Evolutionary conservation across 2,888 invertebrate genomes (phyloP), one percentile per base, ranked within the genome.

Genomic region (Hypena proboscidalis): DNA sequence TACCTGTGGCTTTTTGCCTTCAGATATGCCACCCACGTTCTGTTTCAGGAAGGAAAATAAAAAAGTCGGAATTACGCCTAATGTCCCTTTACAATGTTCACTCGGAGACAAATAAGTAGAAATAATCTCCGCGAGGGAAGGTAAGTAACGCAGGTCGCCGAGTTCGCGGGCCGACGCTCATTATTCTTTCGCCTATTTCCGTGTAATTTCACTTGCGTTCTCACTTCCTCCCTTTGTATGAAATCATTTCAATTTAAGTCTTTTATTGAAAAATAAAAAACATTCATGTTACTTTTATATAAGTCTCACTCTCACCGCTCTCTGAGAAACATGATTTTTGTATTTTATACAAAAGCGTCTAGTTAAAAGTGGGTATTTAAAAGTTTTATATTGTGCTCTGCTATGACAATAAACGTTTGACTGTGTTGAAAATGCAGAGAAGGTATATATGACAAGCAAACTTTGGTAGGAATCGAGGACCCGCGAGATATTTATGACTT

Each of bases 401-500:
- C 56, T 58, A 60, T 60, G 61, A 62, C 62, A 62, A 72, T 67
- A 66, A 67, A 67, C 63, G 70, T 68, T 65, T 67, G 58, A 59
- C 53, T 37, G 65, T 54, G 47, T 49, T 58, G 58, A 69, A 67
- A 70, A 64, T 64, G 53, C 64, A 67, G 60, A 64, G 55, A 44
- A 49, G 46, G 65, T 67, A 70, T 69, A 70, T 69, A 76, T 73
- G 73, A 77, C 74, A 75, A 72, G 77, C 74, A 77, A 83, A 83
- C 77, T 83, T 81, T 71, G 71, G 74, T 66, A 68, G 74, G 63
- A 75, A 78, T 83, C 77, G 77, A 73, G 80, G 80, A 77, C 79
- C 80, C 79, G 80, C 65, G 67, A 74, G 77, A 83, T 81, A 84
- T 84, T 84, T 85, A 84, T 74, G 81, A 75, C 84, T 83, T 85